These are phyloP conservation scores for Aplochiton taeniatus DNA, from an alignment of 2,797 vertebrate species.

Conservation along the genomic window DNA sequence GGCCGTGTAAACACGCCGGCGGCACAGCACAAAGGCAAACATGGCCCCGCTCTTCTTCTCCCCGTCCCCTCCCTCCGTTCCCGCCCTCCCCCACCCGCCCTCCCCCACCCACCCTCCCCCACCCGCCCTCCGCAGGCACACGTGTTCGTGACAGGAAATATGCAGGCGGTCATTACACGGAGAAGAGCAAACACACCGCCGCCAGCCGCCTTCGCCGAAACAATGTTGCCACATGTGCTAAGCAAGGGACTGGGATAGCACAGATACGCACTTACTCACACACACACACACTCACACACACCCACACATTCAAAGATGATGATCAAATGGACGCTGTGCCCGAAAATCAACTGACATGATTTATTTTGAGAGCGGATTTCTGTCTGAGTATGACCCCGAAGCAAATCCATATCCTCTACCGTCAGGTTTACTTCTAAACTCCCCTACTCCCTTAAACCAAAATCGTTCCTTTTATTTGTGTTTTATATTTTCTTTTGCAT, in stretches of 20 bases:
- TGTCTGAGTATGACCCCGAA: too few relatives aligned
- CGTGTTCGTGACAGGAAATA: constrained; percentile 70
- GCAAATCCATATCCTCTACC: too few relatives aligned
- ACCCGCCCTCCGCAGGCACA: constrained; percentile 52
- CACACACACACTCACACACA: not conserved
- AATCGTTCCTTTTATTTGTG: too few relatives aligned
- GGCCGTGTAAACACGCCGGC: constrained; percentile 72
- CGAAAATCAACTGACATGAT: too few relatives aligned
- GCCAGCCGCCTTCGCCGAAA: constrained; percentile 39
- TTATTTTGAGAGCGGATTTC: too few relatives aligned
- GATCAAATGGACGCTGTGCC: not conserved
- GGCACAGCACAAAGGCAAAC: constrained; percentile 77
- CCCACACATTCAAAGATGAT: constrained; percentile 5
- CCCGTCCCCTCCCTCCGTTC: not conserved
- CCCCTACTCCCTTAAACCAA: too few relatives aligned
- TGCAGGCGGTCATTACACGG: constrained; percentile 70
- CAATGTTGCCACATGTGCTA: constrained; percentile 60
- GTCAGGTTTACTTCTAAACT: too few relatives aligned
- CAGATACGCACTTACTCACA: not conserved
- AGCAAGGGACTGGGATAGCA: constrained; percentile 22
- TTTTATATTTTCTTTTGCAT: too few relatives aligned
- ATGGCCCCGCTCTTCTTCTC: constrained; percentile 56
- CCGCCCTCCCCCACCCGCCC: not conserved
- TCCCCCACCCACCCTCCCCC: not conserved
- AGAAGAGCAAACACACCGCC: constrained; percentile 69